Percentiles rank a stretch among this genome's conserved stretches.
These are phyloP conservation scores for Pogona vitticeps DNA, from an alignment of 2,113 vertebrate species.

Conservation along the genomic window DNA sequence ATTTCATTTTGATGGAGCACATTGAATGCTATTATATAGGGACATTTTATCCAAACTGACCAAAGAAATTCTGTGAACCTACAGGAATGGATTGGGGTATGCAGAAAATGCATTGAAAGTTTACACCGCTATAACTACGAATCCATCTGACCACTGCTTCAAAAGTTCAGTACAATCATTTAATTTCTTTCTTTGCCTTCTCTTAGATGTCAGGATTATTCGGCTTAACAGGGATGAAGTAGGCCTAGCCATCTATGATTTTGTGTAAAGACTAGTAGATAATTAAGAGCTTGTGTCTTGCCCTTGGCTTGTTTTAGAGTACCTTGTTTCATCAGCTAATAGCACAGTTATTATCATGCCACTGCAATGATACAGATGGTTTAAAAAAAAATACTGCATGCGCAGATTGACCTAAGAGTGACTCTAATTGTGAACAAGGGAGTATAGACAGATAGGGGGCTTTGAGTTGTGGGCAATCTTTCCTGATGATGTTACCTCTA, in stretches of 20 bases:
- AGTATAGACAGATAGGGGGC: not conserved
- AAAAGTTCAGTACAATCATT: not conserved
- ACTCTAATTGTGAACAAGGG: not conserved
- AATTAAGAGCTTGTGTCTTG: not conserved
- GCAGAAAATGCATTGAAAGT: not conserved
- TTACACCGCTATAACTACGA: not conserved
- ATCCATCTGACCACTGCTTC: not conserved
- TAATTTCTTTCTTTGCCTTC: constrained; percentile 9
- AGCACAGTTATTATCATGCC: not conserved
- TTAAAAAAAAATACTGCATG: not conserved
- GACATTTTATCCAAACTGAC: constrained; percentile 43
- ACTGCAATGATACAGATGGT: not conserved
- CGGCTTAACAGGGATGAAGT: not conserved
- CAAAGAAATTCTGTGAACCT: constrained; percentile 17
- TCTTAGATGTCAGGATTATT: not conserved
- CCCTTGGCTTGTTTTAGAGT: not conserved
- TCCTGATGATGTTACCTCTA: not conserved
- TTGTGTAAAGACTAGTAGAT: not conserved
- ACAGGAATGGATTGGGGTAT: not conserved
- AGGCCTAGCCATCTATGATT: not conserved
- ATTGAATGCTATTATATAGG: not conserved
- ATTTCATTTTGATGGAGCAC: not conserved
- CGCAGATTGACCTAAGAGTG: not conserved
- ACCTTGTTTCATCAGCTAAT: not conserved
- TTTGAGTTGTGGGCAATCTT: not conserved